phyloP scores from a whole-genome alignment of 2,888 invertebrate genomes.

The Leptopilina myrica region DNA sequence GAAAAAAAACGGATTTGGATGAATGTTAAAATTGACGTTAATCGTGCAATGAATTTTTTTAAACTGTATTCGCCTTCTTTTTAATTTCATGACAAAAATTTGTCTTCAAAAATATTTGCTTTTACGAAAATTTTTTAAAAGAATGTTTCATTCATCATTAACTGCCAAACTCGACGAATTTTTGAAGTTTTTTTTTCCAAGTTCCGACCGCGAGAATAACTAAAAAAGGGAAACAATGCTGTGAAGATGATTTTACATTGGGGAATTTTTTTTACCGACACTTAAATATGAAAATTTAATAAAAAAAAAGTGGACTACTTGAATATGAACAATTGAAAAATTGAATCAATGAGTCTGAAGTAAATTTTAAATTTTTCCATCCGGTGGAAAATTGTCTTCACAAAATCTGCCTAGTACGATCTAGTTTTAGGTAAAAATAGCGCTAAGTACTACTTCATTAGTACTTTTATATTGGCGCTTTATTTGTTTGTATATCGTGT shows the following conservation, averaged over 20 bases:
- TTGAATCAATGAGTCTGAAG: too few relatives aligned
- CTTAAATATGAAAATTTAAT: too few relatives aligned
- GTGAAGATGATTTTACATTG: conserved; percentile 39
- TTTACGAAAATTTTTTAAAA: conserved; percentile 39
- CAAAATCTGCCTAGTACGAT: conserved; percentile 69
- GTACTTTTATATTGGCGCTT: conserved; percentile 72
- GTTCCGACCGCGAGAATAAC: conserved; percentile 72
- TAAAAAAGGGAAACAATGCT: conserved; percentile 66
- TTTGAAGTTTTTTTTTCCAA: conserved; percentile 52
- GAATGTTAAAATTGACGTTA: conserved; percentile 9
- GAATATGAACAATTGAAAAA: too few relatives aligned
- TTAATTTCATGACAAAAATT: conserved; percentile 62
- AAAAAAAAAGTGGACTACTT: too few relatives aligned
- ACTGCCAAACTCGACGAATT: conserved; percentile 47
- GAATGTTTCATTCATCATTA: conserved; percentile 29
- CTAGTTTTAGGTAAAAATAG: conserved; percentile 66
- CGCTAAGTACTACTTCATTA: conserved; percentile 71
- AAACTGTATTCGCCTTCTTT: too few relatives aligned
- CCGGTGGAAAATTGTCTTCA: conserved; percentile 54
- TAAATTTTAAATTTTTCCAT: conserved; percentile 17
- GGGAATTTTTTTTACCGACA: background rate
- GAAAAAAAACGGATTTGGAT: conserved; percentile 11
- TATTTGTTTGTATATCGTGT: conserved; percentile 74
- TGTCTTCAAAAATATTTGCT: conserved; percentile 55
- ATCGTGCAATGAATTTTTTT: too few relatives aligned